Evolutionary conservation across 2,797 vertebrate species (phyloP).

Genomic region (Molothrus ater): DNA sequence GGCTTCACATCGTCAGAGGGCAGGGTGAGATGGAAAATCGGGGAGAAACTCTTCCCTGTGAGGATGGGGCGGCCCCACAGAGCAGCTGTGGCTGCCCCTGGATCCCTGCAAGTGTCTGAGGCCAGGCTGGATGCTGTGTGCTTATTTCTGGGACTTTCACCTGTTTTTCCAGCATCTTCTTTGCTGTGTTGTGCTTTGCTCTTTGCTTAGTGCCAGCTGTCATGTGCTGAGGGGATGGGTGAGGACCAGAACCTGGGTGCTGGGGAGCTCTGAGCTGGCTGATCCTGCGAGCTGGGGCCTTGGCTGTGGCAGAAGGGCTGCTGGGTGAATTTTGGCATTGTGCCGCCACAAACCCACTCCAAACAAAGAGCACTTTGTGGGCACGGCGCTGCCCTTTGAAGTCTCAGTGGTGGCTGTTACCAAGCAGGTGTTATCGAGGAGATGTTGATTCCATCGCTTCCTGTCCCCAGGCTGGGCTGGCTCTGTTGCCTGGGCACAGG

Average conservation of each 20-base stretch:
- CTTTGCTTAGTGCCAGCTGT: background rate
- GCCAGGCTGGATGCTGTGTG: accelerated
- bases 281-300: accelerated
- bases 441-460: conserved; percentile 6
- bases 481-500: background rate
- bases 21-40: background rate
- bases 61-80: background rate
- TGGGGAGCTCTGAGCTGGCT: background rate
- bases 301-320: background rate
- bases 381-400: background rate
- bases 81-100: background rate
- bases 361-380: background rate
- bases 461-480: background rate
- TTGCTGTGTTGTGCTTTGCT: background rate
- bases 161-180: background rate
- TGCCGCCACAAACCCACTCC: background rate
- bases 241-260: background rate
- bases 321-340: background rate
- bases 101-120: background rate
- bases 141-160: background rate
- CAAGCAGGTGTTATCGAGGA: background rate
- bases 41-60: background rate
- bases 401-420: background rate
- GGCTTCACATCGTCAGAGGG: background rate
- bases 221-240: accelerated